These are phyloP conservation scores for Chrysomallon squamiferum DNA, from an alignment of 1,140 invertebrate genomes.

Conservation along the genomic window DNA sequence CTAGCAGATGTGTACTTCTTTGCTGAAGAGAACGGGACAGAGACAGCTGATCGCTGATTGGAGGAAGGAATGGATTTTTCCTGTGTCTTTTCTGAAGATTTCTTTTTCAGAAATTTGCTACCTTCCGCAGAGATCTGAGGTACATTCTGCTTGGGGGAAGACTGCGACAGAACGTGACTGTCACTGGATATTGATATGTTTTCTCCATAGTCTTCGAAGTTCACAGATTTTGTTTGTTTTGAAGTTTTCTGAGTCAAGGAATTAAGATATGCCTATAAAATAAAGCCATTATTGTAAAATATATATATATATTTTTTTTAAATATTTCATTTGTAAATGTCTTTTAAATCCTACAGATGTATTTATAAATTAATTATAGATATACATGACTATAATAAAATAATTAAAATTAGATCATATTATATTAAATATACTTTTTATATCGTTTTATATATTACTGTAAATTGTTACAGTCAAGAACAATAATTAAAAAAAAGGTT, in stretches of 20 bases:
- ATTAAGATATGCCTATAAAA: conserved; percentile 45
- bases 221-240: conserved; percentile 31
- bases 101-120: conserved; percentile 48
- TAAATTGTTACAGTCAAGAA: too few species aligned
- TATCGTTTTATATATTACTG: too few species aligned
- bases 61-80: neutral
- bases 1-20: conserved; percentile 2
- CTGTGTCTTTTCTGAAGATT: conserved; percentile 8
- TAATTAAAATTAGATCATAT: too few species aligned
- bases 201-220: conserved; percentile 45
- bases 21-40: conserved; percentile 17
- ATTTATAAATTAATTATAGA: too few species aligned
- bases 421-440: too few species aligned
- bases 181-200: conserved; percentile 43
- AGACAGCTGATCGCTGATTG: conserved; percentile 15
- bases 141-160: neutral
- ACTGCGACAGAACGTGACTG: conserved; percentile 19
- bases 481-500: too few species aligned
- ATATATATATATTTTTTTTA: too few species aligned
- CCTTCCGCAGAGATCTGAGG: conserved; percentile 7
- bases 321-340: too few species aligned
- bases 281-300: neutral
- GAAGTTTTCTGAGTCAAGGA: conserved; percentile 41
- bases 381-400: too few species aligned
- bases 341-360: too few species aligned